A percentile compares a stretch with the other conserved stretches of the same genome.
These are phyloP conservation scores for Physella acuta DNA, from an alignment of 1,140 invertebrate species.

Conservation along the genomic window DNA sequence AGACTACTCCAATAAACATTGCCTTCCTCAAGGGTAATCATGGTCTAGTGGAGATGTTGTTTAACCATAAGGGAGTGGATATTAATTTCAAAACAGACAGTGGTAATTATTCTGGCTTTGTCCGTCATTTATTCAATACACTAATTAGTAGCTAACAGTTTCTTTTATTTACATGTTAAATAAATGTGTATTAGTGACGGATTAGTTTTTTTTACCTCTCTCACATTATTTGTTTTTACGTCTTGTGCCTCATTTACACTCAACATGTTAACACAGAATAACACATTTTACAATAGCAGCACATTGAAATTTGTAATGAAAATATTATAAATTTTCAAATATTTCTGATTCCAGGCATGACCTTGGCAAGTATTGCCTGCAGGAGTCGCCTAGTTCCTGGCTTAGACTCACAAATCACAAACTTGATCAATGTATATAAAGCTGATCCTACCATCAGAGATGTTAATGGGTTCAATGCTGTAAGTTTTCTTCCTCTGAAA, in stretches of 20 bases:
- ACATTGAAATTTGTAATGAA: background rate
- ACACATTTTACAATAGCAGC: no score
- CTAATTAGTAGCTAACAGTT: no score
- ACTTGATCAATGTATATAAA: constrained; percentile 58
- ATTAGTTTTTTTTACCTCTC: no score
- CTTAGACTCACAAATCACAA: constrained; percentile 56
- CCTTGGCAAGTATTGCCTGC: constrained; percentile 54
- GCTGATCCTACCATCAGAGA: constrained; percentile 59
- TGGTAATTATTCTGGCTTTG: constrained; percentile 42
- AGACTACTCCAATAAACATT: constrained; percentile 61
- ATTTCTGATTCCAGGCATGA: constrained; percentile 47
- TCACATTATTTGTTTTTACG: no score
- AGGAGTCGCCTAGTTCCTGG: constrained; percentile 46
- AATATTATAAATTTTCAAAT: background rate
- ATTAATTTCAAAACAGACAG: constrained; percentile 62
- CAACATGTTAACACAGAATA: no score
- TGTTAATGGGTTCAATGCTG: constrained; percentile 59
- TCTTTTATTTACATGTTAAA: no score
- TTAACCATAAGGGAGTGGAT: constrained; percentile 60
- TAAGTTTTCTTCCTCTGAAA: constrained; percentile 42
- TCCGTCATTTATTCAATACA: background rate
- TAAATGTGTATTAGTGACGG: no score
- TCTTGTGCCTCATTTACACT: no score
- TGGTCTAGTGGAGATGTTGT: constrained; percentile 62
- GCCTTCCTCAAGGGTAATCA: constrained; percentile 64